Evolutionary conservation across 35 echinoderm and acorn worm species (phyloP), one percentile per base, ranked within the genome.

Genomic region (Ophiothrix spiculata): DNA sequence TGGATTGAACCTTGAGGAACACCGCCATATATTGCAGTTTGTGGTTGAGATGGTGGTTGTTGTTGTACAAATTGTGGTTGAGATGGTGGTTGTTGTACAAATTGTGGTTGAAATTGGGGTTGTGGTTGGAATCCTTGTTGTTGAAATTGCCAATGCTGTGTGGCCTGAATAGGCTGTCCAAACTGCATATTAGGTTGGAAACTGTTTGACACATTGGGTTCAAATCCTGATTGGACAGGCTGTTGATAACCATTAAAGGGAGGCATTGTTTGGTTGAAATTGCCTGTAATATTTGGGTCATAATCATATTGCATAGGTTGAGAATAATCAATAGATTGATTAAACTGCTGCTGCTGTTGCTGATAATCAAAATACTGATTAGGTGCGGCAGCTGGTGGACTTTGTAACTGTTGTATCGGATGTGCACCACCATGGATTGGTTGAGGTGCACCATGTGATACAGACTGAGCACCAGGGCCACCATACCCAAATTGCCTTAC

Each of bases 61-160:
- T 69, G 60, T n/a, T n/a, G n/a, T n/a, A n/a, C n/a, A n/a, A n/a
- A n/a, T n/a, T n/a, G n/a, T 64, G 87, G 87, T 45, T 83, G 77
- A 56, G 82, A 56, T 49, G 56, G 39, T 40, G n/a, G n/a, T n/a
- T 82, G 37, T 34, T 54, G 80, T 38, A 83, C 1, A 1, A 33
- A 41, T 36, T 77, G 82, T 16, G 35, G 81, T 25, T 29, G 89
- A 1, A 78, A 75, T 28, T 39, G 34, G 0, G 28, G 36, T 63
- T 25, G 76, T 86, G 77, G 39, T 0, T 40, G 31, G 13, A 46
- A 1, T 36, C n/a, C n/a, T n/a, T 80, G 85, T 40, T 86, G 84
- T 16, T 56, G 74, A 16, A 36, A 64, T 19, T 32, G 32, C 45
- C 83, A 83, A 11, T 80, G 83, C 19, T 86, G 64, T 74, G 31